Evolutionary conservation across 2,113 vertebrate species (phyloP).

Genomic region (Rissa tridactyla): DNA sequence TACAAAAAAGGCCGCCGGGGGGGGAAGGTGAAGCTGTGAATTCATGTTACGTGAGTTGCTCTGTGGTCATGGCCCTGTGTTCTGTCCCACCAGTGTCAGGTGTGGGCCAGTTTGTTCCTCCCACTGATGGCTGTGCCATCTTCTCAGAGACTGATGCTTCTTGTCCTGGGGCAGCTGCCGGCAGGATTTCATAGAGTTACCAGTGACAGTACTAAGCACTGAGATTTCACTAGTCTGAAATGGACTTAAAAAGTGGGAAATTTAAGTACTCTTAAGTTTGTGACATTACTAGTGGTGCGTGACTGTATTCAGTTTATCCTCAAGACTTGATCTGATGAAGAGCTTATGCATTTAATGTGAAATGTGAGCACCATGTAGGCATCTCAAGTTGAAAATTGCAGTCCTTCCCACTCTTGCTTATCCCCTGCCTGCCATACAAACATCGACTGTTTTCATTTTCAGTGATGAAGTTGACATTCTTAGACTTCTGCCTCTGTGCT

Average conservation of each 20-base stretch:
- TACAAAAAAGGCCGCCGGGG: background rate
- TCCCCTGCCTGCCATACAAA: background rate
- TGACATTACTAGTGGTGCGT: background rate
- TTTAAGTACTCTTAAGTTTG: background rate
- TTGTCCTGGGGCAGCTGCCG: background rate
- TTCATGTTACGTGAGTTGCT: background rate
- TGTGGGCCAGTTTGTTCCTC: background rate
- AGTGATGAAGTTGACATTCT: background rate
- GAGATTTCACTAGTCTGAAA: background rate
- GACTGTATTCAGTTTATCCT: background rate
- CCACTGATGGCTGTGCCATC: background rate
- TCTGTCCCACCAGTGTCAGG: background rate
- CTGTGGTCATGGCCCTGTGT: background rate
- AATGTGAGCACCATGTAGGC: accelerated
- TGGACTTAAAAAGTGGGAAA: background rate
- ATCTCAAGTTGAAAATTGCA: background rate
- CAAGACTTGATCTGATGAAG: background rate
- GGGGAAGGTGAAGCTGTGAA: background rate
- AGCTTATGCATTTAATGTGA: background rate
- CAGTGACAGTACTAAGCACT: background rate
- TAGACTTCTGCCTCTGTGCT: background rate
- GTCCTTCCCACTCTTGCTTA: background rate
- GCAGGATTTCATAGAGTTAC: background rate
- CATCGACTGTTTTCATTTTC: background rate
- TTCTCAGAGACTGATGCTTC: background rate